Evolutionary conservation across 2,113 vertebrate species (phyloP).

Genomic region (Electrona antarctica): DNA sequence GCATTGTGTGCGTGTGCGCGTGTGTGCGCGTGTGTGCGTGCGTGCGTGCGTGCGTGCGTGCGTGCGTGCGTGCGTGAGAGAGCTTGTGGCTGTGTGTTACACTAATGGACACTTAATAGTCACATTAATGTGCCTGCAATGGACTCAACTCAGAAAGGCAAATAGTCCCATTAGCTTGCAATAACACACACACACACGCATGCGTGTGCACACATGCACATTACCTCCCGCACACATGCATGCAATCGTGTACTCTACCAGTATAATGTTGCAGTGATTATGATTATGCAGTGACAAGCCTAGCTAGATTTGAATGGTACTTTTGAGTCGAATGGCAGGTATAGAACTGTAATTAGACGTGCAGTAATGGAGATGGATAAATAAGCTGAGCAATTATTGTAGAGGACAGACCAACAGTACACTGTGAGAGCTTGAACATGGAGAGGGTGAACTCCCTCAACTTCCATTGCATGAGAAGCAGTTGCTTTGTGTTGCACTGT

Average conservation of each 20-base stretch:
- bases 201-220: slow-evolving; percentile 5
- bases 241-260: not conserved
- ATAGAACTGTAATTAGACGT: slow-evolving; percentile 32
- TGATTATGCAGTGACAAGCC: slow-evolving; percentile 7
- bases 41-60: not conserved
- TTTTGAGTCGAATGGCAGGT: slow-evolving; percentile 29
- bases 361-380: slow-evolving; percentile 37
- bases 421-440: slow-evolving; percentile 20
- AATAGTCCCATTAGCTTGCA: slow-evolving; percentile 54
- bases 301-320: slow-evolving; percentile 38
- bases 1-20: not conserved
- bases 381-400: slow-evolving; percentile 38
- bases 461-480: too few relatives aligned
- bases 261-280: slow-evolving; percentile 26
- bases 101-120: slow-evolving; percentile 56
- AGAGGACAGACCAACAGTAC: slow-evolving; percentile 11
- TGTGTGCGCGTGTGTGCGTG: not conserved
- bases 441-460: too few relatives aligned
- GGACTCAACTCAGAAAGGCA: slow-evolving; percentile 33
- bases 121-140: slow-evolving; percentile 43
- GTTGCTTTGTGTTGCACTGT: too few relatives aligned
- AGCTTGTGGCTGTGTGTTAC: not conserved
- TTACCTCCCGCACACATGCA: not conserved
- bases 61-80: not conserved
- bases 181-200: slow-evolving; percentile 14